Evolutionary conservation across 2,888 invertebrate genomes (phyloP).

Genomic region (Tuberolachnus salignus): DNA sequence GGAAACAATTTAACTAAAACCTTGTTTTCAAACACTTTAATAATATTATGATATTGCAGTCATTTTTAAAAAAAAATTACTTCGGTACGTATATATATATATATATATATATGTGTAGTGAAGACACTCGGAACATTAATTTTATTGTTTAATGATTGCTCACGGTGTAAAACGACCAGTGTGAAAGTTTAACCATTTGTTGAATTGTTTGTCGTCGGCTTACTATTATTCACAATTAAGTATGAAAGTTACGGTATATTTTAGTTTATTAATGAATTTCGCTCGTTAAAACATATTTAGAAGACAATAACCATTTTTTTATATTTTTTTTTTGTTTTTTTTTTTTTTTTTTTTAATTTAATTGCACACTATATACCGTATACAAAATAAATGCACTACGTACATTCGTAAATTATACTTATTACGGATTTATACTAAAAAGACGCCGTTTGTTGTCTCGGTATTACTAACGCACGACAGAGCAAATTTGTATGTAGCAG

Average conservation of each 20-base stretch:
- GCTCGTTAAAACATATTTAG: not conserved
- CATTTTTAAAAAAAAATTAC: not conserved
- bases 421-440: too few relatives aligned
- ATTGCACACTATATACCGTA: too few relatives aligned
- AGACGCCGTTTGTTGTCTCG: too few relatives aligned
- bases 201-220: not conserved
- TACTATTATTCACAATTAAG: slow-evolving; percentile 2
- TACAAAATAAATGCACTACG: too few relatives aligned
- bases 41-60: not conserved
- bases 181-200: slow-evolving; percentile 3
- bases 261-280: slow-evolving; percentile 16
- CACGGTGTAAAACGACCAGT: not conserved
- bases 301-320: not conserved
- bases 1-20: not conserved
- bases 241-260: not conserved
- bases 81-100: too few relatives aligned
- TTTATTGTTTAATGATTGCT: slow-evolving; percentile 5
- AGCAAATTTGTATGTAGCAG: too few relatives aligned
- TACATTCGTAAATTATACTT: too few relatives aligned
- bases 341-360: too few relatives aligned
- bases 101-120: not conserved
- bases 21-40: too few relatives aligned
- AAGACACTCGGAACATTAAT: not conserved
- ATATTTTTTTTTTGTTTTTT: too few relatives aligned
- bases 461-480: too few relatives aligned